Conservation (phyloP, 2,797 vertebrate species). For the Masticophis lateralis region DNA sequence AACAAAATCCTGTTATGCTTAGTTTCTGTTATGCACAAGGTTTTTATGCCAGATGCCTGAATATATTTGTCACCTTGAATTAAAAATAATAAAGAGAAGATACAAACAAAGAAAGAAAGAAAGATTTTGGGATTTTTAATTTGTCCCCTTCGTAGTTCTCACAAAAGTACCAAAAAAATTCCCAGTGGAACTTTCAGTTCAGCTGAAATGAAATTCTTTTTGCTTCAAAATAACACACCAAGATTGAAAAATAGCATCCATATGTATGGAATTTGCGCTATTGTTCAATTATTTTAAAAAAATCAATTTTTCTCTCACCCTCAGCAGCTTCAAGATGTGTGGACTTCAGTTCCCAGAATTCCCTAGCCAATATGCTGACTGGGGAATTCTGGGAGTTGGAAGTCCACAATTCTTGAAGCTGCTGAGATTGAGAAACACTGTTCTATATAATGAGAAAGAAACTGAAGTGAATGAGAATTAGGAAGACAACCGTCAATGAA, state of each 20-base stretch:
- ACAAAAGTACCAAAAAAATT: not conserved
- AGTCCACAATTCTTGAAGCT: not conserved
- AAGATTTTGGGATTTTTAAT: not conserved
- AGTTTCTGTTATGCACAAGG: not conserved
- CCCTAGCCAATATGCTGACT: not conserved
- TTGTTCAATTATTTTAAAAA: not conserved
- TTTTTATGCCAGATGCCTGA: not conserved
- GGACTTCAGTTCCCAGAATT: not conserved
- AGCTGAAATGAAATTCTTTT: not conserved
- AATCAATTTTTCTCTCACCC: not conserved
- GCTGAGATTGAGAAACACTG: not conserved
- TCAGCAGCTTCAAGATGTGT: not conserved
- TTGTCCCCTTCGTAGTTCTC: not conserved
- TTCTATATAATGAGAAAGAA: not conserved
- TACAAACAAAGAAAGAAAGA: not conserved
- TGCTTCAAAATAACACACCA: not conserved
- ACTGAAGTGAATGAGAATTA: not conserved
- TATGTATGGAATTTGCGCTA: not conserved
- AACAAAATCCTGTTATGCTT: not conserved
- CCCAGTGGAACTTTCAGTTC: not conserved
- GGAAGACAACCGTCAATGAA: not conserved
- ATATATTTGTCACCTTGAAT: not conserved
- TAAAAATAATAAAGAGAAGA: not conserved
- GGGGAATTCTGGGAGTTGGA: not conserved
- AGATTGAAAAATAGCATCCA: not conserved